Evolutionary conservation across 1,140 invertebrate genomes (phyloP), one percentile per base, ranked within the genome.

Genomic region (Cydia strobilella): DNA sequence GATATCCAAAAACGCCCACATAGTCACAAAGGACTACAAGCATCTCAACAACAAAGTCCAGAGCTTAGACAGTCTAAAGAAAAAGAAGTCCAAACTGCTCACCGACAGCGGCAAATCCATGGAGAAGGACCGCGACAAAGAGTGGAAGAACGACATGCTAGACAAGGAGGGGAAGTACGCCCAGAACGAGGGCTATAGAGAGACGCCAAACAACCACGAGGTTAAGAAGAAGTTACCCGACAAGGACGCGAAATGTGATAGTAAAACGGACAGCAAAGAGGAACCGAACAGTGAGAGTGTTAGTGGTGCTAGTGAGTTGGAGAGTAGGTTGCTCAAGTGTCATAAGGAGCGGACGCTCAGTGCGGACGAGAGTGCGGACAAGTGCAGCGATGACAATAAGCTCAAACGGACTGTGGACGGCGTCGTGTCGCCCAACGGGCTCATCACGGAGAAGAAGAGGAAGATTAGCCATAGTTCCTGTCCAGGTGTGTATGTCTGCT

Each of bases 381-480:
- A 82, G n/a, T 72, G 39, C 42, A 72, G 59, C 35, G 87, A 85
- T 20, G 88, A 90, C 74, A 90, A 85, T 73, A 91, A 91, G 73
- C 77, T 91, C 66, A 92, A 90, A 88, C 76, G 88, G 83, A 87
- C 90, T 82, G 81, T 86, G 25, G 90, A 90, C 72, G 88, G 85
- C 86, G 85, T 89, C 63, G 85, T 88, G 74, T 88, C 87, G 74
- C 86, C 91, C 59, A 94, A 94, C 72, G 93, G 93, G 35, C 86
- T 93, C 69, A 79, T 87, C 72, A 90, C 90, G 0, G 94, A 95
- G 77, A 94, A 94, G 84, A 94, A 94, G 82, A 86, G 94, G 79
- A 93, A 94, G 69, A 86, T 93, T 72, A 94, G 93, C 88, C 90
- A 92, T 85, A 88, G 86, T 86, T 90, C 89, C 84, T 93, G 89